A percentile compares a stretch with the other conserved stretches of the same genome.
These are phyloP conservation scores for Platyscapa corneri DNA, from an alignment of 1,140 invertebrate species.

Conservation along the genomic window DNA sequence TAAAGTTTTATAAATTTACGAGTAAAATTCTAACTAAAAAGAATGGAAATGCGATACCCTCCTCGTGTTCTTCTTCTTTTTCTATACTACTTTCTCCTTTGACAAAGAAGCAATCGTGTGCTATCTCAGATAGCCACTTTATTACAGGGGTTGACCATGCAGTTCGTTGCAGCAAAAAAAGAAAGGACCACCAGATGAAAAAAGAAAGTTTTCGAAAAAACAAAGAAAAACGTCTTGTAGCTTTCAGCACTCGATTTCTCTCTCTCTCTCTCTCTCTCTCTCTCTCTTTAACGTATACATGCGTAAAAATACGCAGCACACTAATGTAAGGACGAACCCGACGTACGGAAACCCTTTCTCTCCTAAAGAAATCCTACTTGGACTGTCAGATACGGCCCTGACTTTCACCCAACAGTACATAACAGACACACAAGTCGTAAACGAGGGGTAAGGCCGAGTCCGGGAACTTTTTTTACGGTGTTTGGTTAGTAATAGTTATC, in stretches of 20 bases:
- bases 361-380: conserved; percentile 37
- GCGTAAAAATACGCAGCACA: not conserved
- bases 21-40: not conserved
- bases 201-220: conserved; percentile 59
- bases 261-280: not conserved
- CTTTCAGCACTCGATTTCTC: not conserved
- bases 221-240: conserved; percentile 53
- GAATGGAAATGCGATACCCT: not conserved
- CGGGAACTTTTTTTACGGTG: conserved; percentile 69
- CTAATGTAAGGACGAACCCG: not conserved
- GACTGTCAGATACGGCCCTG: not conserved
- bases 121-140: conserved; percentile 62
- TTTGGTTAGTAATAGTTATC: conserved; percentile 62
- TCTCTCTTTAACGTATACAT: not conserved
- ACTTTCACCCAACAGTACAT: conserved; percentile 64
- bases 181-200: conserved; percentile 51
- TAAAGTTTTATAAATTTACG: not conserved
- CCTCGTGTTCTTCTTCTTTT: conserved; percentile 35
- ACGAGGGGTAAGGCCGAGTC: conserved; percentile 54
- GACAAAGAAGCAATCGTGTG: conserved; percentile 56
- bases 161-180: conserved; percentile 43
- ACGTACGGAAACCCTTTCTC: conserved; percentile 65
- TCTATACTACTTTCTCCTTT: conserved; percentile 60
- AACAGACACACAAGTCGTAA: conserved; percentile 58
- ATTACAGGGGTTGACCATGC: conserved; percentile 66